These are phyloP conservation scores for Arvicola amphibius DNA, from an alignment of 2,797 vertebrate genomes.

Conservation along the genomic window DNA sequence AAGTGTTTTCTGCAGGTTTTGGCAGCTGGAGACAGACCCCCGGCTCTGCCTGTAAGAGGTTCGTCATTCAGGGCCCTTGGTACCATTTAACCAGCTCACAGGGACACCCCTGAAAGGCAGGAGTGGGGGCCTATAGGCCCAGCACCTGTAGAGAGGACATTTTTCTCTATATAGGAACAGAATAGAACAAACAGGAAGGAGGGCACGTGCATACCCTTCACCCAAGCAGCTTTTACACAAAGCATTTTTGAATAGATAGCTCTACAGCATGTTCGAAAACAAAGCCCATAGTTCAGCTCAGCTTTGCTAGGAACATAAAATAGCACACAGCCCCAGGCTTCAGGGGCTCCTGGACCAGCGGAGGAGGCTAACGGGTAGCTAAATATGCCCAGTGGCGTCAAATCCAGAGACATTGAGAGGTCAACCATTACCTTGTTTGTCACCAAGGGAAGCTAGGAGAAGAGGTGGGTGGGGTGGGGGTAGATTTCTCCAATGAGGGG, in stretches of 20 bases:
- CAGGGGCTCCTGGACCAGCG: rapidly evolving
- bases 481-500: not conserved
- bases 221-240: not conserved
- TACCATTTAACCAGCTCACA: not conserved
- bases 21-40: not conserved
- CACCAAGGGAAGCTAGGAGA: not conserved
- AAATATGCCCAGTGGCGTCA: not conserved
- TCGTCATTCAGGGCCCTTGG: rapidly evolving
- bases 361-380: not conserved
- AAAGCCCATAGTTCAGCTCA: not conserved
- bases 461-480: no score
- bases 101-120: not conserved
- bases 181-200: not conserved
- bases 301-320: not conserved
- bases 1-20: not conserved
- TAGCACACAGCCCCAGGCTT: not conserved
- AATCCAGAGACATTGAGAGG: not conserved
- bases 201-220: not conserved
- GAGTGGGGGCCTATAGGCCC: not conserved
- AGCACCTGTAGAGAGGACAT: not conserved
- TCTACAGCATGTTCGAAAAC: not conserved
- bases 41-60: not conserved
- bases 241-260: not conserved
- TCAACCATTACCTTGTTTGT: not conserved
- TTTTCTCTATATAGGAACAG: not conserved